Evolutionary conservation across 2,888 invertebrate genomes (phyloP).

Genomic region (Prenolepis imparis): DNA sequence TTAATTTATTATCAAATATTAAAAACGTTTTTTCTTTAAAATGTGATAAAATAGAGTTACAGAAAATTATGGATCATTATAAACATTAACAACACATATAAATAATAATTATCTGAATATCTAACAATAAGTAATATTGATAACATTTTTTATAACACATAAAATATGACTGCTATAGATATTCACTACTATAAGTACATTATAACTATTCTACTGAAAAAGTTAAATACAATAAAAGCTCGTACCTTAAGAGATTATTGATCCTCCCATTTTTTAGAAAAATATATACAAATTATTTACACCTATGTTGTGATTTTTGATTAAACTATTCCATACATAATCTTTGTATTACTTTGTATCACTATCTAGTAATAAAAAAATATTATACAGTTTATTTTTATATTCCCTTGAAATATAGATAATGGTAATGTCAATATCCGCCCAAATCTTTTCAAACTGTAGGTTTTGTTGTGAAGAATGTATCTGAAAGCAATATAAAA

Average conservation of each 20-base stretch:
- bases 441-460: slow-evolving; percentile 53
- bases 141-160: slow-evolving; percentile 12
- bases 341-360: slow-evolving; percentile 26
- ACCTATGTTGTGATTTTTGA: not conserved
- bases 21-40: not conserved
- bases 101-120: slow-evolving; percentile 2
- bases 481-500: slow-evolving; percentile 74
- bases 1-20: not conserved
- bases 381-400: slow-evolving; percentile 47
- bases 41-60: not conserved
- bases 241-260: slow-evolving; percentile 58
- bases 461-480: slow-evolving; percentile 56
- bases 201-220: slow-evolving; percentile 9
- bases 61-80: slow-evolving; percentile 5
- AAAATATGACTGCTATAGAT: slow-evolving; percentile 9
- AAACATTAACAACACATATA: not conserved
- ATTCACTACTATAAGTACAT: not conserved
- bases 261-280: slow-evolving; percentile 37
- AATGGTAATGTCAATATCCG: slow-evolving; percentile 57
- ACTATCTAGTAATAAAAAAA: slow-evolving; percentile 53
- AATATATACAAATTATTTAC: slow-evolving; percentile 21
- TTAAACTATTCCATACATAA: slow-evolving; percentile 8
- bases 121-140: not conserved
- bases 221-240: slow-evolving; percentile 31
- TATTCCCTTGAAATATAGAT: slow-evolving; percentile 7